phyloP scores from a whole-genome alignment of 2,888 invertebrate species.

The Hirtodrosophila histrioides region DNA sequence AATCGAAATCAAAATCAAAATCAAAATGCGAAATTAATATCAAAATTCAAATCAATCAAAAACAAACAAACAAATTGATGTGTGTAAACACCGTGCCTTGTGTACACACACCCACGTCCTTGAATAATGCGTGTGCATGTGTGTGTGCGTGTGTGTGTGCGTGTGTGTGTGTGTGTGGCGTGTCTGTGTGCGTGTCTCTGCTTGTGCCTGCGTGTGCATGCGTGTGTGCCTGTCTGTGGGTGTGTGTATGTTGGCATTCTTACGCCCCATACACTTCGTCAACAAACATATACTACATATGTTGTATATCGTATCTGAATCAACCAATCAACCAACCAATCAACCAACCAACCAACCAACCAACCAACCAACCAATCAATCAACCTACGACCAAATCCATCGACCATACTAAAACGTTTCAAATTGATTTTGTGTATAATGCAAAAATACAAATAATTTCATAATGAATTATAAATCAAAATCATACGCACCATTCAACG shows the following conservation, averaged over 20 bases:
- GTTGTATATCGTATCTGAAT: constrained; percentile 42
- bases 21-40: constrained; percentile 37
- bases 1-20: constrained; percentile 42
- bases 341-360: constrained; percentile 35
- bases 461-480: constrained; percentile 52
- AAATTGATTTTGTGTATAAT: constrained; percentile 55
- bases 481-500: constrained; percentile 66
- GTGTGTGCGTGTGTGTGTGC: constrained; percentile 17
- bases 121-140: constrained; percentile 7
- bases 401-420: constrained; percentile 33
- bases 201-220: neutral
- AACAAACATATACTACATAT: constrained; percentile 29
- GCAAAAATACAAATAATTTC: constrained; percentile 24
- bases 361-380: constrained; percentile 36
- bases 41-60: constrained; percentile 40
- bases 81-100: constrained; percentile 32
- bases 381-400: constrained; percentile 38
- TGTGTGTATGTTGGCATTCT: constrained; percentile 56
- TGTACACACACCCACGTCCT: constrained; percentile 60
- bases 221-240: constrained; percentile 28
- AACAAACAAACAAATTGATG: constrained; percentile 44
- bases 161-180: neutral
- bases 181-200: constrained; percentile 1
- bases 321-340: constrained; percentile 41
- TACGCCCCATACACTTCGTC: constrained; percentile 38